A percentile compares a stretch with the other conserved stretches of the same genome.
Evolutionary conservation across 2,888 invertebrate genomes (phyloP).

Genomic region (Lycaena phlaeas): DNA sequence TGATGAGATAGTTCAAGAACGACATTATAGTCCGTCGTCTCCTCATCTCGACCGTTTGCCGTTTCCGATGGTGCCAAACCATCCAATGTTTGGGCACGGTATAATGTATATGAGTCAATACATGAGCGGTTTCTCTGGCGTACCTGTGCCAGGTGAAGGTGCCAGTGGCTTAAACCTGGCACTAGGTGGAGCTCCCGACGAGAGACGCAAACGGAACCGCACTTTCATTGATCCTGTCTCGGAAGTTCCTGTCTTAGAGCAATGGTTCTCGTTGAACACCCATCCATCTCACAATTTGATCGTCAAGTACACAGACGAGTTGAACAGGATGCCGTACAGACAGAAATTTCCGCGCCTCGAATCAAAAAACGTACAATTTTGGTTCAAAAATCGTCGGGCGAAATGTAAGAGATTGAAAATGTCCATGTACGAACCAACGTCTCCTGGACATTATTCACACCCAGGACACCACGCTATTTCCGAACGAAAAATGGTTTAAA

Average conservation of each 20-base stretch:
- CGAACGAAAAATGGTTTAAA: conserved; percentile 62
- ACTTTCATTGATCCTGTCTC: conserved; percentile 99
- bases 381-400: conserved; percentile 99
- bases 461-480: conserved; percentile 71
- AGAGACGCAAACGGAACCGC: conserved; percentile 93
- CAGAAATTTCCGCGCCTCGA: conserved; percentile 99
- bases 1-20: conserved; percentile 57
- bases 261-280: conserved; percentile 98
- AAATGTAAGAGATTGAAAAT: conserved; percentile 97
- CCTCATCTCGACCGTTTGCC: conserved; percentile 68
- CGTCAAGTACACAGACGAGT: conserved; percentile 96
- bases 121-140: conserved; percentile 74
- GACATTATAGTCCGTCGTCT: conserved; percentile 50
- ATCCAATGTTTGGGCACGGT: conserved; percentile 89
- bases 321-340: conserved; percentile 96
- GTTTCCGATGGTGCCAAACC: conserved; percentile 87
- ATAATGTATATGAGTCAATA: conserved; percentile 95
- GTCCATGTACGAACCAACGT: conserved; percentile 85
- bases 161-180: conserved; percentile 76
- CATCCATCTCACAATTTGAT: conserved; percentile 99
- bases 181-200: conserved; percentile 80
- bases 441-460: conserved; percentile 75
- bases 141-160: conserved; percentile 70
- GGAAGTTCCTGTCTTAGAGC: conserved; percentile 94
- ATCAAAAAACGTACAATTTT: conserved; percentile 99